Conservation (phyloP, 2,888 invertebrate genomes). For the Rhogogaster chlorosoma region DNA sequence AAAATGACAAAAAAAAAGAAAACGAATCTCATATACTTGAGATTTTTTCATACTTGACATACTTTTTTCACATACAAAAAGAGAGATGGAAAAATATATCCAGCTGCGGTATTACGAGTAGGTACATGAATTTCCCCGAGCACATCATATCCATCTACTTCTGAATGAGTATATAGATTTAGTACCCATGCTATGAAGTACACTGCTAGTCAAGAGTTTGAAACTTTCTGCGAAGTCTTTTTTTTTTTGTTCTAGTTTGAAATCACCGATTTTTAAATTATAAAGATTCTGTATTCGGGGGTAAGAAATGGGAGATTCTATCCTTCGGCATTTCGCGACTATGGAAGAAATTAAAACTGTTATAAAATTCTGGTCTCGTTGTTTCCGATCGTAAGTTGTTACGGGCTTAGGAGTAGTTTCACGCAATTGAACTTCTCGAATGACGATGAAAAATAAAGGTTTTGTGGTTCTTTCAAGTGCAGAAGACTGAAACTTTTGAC, state of each 20-base stretch:
- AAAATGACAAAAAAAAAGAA: not conserved
- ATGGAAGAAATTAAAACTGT: not conserved
- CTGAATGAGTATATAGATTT: constrained; percentile 13
- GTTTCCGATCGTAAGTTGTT: constrained; percentile 30
- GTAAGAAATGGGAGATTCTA: not conserved
- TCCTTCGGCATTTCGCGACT: not conserved
- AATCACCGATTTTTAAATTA: not conserved
- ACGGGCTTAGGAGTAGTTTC: constrained; percentile 2
- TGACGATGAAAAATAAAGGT: constrained; percentile 20
- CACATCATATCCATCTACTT: constrained; percentile 14
- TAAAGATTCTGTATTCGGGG: not conserved
- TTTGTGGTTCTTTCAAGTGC: constrained; percentile 64
- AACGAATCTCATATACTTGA: not conserved
- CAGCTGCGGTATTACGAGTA: not conserved
- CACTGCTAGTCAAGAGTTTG: constrained; percentile 23
- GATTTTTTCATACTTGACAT: not conserved
- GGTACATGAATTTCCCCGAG: not conserved
- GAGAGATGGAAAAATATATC: not conserved
- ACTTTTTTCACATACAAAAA: not conserved
- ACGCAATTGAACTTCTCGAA: not conserved
- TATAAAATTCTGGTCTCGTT: not conserved
- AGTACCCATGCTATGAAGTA: not conserved
- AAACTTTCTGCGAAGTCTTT: not conserved
- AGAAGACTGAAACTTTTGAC: constrained; percentile 66
- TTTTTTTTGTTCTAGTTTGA: not conserved